Evolutionary conservation across 2,888 invertebrate genomes (phyloP), one percentile per base, ranked within the genome.

Genomic region (Meteorus cinctellus): DNA sequence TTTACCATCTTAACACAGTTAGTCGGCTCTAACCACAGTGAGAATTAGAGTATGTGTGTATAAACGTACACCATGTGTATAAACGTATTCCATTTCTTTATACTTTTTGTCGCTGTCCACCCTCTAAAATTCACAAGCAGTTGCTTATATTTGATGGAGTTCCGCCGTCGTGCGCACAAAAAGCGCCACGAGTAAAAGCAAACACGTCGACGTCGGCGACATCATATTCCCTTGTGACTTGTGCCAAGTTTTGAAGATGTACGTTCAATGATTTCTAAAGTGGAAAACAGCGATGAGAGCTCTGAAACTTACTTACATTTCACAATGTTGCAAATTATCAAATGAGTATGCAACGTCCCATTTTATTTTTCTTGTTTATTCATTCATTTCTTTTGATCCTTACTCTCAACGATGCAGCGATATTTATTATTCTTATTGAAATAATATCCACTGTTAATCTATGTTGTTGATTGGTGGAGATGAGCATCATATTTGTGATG

Each of bases 11-110:
- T 69, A 69, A 34, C 14, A 48, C 24, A 27, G 51, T n/a, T 0
- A n/a, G 36, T 51, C 51, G 51, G 16, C n/a, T 34, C 19, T 29
- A 3, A 27, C 45, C 4, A 29, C n/a, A 34, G 34, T 34, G 34
- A 19, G 45, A 69, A 12, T 29, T 8, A 24, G 12, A 36, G 62
- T 62, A 60, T 60, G 31, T 71, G 16, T n/a, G 16, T 48, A 48
- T 48, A 48, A 60, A 70, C 34, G 34, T n/a, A n/a, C n/a, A n/a
- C n/a, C n/a, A n/a, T 70, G 36, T 36, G 59, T 5, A 59, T 24
- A 24, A n/a, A n/a, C n/a, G n/a, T n/a, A n/a, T n/a, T n/a, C n/a
- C n/a, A n/a, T n/a, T n/a, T n/a, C n/a, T 55, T 55, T 55, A 16
- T 31, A 16, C 14, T 29, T n/a, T 62, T 62, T 29, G 5, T 29